These are phyloP conservation scores for Aquatica leii DNA, from an alignment of 2,888 invertebrate genomes.

Conservation along the genomic window DNA sequence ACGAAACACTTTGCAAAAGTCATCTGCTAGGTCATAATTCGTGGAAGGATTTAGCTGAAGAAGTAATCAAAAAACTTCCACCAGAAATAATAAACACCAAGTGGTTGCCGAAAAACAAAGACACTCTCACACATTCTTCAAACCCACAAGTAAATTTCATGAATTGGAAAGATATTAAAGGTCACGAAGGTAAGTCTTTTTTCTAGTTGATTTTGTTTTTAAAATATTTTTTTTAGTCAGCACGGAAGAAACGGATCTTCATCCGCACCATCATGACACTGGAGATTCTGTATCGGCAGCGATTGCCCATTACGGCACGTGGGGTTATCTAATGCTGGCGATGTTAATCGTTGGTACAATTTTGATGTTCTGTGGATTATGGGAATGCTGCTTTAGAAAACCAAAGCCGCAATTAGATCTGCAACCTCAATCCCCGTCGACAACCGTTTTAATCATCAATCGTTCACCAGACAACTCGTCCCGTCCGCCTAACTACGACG, in stretches of 20 bases:
- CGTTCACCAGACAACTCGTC: conserved; percentile 38
- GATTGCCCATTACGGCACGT: conserved; percentile 75
- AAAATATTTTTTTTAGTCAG: conserved; percentile 5
- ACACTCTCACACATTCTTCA: background rate
- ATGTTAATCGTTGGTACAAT: conserved; percentile 75
- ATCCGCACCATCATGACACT: conserved; percentile 40
- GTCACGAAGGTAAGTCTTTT: conserved; percentile 32
- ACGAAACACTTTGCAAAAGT: conserved; percentile 51
- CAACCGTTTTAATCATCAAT: conserved; percentile 53
- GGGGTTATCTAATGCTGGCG: conserved; percentile 77
- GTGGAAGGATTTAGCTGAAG: conserved; percentile 49
- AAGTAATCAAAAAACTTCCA: conserved; percentile 46
- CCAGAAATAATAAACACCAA: conserved; percentile 27
- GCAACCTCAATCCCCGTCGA: conserved; percentile 45
- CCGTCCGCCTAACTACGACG: conserved; percentile 71
- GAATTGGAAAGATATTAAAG: conserved; percentile 38
- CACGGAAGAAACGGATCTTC: background rate
- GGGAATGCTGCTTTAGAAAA: conserved; percentile 65
- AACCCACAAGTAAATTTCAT: conserved; percentile 24
- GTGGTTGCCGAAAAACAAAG: conserved; percentile 18
- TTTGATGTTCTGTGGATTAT: conserved; percentile 74
- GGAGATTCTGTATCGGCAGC: conserved; percentile 63
- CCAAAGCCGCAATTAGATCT: conserved; percentile 52
- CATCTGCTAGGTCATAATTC: conserved; percentile 35
- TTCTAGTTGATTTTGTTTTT: background rate